Conservation (phyloP, 1,140 invertebrate species). For the Tyrophagus putrescentiae region DNA sequence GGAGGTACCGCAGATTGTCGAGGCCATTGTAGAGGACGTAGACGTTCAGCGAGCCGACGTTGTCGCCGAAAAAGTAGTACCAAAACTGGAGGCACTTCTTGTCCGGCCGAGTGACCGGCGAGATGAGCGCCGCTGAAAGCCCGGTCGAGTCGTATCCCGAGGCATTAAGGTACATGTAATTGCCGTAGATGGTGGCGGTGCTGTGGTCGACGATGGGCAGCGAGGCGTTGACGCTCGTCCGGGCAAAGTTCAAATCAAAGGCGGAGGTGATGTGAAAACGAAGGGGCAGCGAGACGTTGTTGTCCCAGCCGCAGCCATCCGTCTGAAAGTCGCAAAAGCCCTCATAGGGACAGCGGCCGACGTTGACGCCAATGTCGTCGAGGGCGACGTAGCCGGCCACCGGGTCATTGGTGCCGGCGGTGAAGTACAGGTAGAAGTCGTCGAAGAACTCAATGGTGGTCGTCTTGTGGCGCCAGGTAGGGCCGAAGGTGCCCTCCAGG, state of each 20-base stretch:
- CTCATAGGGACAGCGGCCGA: constrained; percentile 20
- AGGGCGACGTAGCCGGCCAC: constrained; percentile 22
- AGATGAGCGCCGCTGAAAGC: constrained; percentile 21
- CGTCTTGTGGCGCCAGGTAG: constrained; percentile 24
- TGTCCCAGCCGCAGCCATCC: constrained; percentile 22
- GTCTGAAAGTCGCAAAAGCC: constrained; percentile 24
- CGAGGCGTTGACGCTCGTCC: background rate
- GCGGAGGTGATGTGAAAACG: background rate
- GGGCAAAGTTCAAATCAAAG: background rate
- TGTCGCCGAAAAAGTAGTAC: constrained; percentile 27
- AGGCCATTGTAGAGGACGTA: constrained; percentile 15
- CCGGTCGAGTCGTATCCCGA: background rate
- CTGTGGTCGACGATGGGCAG: constrained; percentile 29
- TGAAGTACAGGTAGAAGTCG: constrained; percentile 13
- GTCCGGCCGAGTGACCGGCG: constrained; percentile 19
- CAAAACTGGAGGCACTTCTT: constrained; percentile 26
- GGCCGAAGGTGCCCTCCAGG: constrained; percentile 21
- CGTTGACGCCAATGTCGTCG: constrained; percentile 24
- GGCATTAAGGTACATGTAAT: constrained; percentile 26
- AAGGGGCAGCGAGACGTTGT: constrained; percentile 6
- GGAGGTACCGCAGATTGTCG: constrained; percentile 1
- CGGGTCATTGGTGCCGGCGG: constrained; percentile 14
- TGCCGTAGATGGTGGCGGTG: constrained; percentile 19
- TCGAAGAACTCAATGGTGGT: constrained; percentile 11
- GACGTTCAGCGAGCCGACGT: constrained; percentile 26